Evolutionary conservation across 2,113 vertebrate genomes (phyloP), one percentile per base, ranked within the genome.

Genomic region (Hippocampus mohnikei): DNA sequence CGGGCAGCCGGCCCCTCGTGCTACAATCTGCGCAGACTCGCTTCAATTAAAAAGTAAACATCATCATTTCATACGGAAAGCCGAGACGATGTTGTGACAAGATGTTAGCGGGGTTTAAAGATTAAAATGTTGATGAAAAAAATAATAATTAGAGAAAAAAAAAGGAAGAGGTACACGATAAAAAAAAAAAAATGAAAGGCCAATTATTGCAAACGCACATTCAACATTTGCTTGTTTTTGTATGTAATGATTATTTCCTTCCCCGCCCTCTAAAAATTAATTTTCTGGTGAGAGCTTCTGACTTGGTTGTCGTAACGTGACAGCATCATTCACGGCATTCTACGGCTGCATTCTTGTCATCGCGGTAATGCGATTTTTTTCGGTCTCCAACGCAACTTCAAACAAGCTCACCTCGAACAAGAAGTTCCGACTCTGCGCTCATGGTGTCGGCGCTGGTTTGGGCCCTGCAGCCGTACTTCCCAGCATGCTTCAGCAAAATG

Each of bases 401-500:
- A 23, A 63, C 0, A 15, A 80, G 61, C 88, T 90, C 91, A 98
- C 97, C 97, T 93, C 97, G 93, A 64, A 98, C 97, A 58, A 98
- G 95, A 81, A 98, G 93, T 81, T 97, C 95, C 0, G 95, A 94
- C 85, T 97, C 95, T 33, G 94, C 92, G 33, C 93, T 93, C 73
- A 96, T 92, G 0, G 89, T 92, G 90, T 98, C 97, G 0, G 95
- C 97, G 70, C 94, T 94, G 10, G 96, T 97, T 90, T 98, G 94
- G 66, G 95, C 94, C 87, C 92, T 94, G 91, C 97, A 98, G 46
- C 95, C 94, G 0, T 97, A 98, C 88, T 94, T 95, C 80, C 97
- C 97, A 53, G 96, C 96, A 81, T 98, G 97, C 93, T 93, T 92
- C 92, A 98, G 89, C 77, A 98, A 93, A 88, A 98, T 97, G 90